Evolutionary conservation across 1,140 invertebrate genomes (phyloP), one percentile per base, ranked within the genome.

Genomic region (Galleria mellonella): DNA sequence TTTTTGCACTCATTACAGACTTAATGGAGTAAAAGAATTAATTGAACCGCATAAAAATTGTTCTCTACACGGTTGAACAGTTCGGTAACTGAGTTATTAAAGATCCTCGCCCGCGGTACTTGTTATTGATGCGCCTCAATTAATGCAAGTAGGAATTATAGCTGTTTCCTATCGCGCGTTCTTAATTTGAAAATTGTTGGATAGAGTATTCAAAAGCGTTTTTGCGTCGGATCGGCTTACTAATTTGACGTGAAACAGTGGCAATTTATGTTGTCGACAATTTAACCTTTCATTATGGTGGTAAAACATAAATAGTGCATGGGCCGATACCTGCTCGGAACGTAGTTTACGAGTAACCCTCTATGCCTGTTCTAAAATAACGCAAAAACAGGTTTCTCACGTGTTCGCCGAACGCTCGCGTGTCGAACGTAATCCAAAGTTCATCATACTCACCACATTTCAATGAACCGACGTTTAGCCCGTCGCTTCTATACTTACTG

Each of bases 391-490:
- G 47, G 71, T 77, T 69, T 53, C 50, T 66, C 53, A 58, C 47
- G 58, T 62, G 66, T 55, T 45, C 44, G 47, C 45, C 46, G 43
- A 35, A 45, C 48, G 55, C 48, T 73, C 57, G 70, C 70, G 70
- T 78, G 72, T 57, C 44, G 35, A 43, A 49, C 41, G 55, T 59
- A 54, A 63, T 55, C 55, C 51, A 38, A 62, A 55, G 70, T 75
- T 75, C 72, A 75, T 75, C 72, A 78, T 71, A 72, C 72, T 53
- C 57, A 48, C 59, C 33, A 54, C 60, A 72, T 72, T 76, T 72
- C 68, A 76, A 76, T 76, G 72, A 76, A 76, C 70, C 63, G 61
- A 52, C 42, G 33, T 54, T 47, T 43, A 28, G 41, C 30, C 47
- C 51, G 42, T 38, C 51, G 51, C 51, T 53, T 41, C 17, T 44